These are phyloP conservation scores for Cotesia vestalis DNA, from an alignment of 1,140 invertebrate species.

Conservation along the genomic window DNA sequence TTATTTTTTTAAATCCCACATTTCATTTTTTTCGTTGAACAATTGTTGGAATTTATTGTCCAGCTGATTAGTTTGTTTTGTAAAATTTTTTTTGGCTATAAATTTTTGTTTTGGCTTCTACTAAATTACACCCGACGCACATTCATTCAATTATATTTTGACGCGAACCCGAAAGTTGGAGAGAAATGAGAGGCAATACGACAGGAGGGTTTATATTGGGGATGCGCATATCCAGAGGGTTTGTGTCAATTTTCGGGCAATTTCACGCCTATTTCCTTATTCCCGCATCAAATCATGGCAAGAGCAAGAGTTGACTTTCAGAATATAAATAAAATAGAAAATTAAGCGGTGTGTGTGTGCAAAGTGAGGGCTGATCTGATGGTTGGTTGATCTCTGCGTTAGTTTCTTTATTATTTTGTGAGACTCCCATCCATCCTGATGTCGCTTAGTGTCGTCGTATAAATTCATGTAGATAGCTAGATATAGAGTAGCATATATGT, in stretches of 20 bases:
- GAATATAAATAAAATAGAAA: background rate
- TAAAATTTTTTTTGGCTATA: background rate
- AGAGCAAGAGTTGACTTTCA: background rate
- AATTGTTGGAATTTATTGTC: conserved; percentile 23
- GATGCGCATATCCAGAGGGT: conserved; percentile 5
- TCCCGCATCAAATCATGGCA: conserved; percentile 33
- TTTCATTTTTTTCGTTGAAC: background rate
- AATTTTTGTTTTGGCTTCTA: conserved; percentile 10
- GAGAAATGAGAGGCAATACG: background rate
- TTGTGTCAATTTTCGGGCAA: conserved; percentile 55
- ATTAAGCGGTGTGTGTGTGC: background rate
- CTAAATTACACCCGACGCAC: conserved; percentile 5
- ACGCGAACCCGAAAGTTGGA: conserved; percentile 15
- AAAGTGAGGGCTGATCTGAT: background rate
- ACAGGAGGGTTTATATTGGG: conserved; percentile 6
- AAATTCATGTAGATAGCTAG: background rate
- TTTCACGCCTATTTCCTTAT: conserved; percentile 61
- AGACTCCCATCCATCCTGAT: background rate
- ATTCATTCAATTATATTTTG: conserved; percentile 29
- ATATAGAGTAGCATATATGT: background rate
- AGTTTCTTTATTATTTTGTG: no score
- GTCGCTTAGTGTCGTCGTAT: no score
- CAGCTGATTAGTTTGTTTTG: no score
- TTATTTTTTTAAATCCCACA: background rate
- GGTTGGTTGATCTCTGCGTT: no score